Evolutionary conservation across 2,797 vertebrate species (phyloP), one percentile per base, ranked within the genome.

Genomic region (Chelmon rostratus): DNA sequence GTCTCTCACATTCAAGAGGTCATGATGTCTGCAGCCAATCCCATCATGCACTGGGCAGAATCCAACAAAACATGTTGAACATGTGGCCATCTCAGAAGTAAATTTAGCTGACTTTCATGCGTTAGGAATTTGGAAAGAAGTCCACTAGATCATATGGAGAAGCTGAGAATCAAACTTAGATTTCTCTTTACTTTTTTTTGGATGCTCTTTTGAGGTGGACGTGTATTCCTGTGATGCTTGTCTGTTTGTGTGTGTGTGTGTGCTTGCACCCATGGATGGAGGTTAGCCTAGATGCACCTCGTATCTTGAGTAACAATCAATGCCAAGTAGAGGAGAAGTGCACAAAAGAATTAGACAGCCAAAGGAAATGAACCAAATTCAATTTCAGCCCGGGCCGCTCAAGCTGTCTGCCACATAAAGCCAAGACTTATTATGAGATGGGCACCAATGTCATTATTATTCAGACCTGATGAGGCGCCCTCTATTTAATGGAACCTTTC

Each of bases 281-380:
- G 86, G 81, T 82, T 84, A 52, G 66, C 90, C 91, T 92, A 91
- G 94, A 92, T 94, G 90, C 87, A 89, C 87, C 89, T 83, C 75
- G 90, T 92, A 94, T 94, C 92, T 88, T 89, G 86, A 79, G 64
- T 78, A 89, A 28, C 86, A 91, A 96, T 95, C 91, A 92, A 95
- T 94, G 91, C 77, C 67, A 74, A 84, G 88, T 73, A 84, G 58
- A 91, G 84, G 86, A 90, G 84, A 62, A 78, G 85, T 80, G 83
- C 88, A 93, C 91, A 94, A 94, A 94, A 90, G 91, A 92, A 92
- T 90, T 89, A 92, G 88, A 85, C 88, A 87, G 82, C 87, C 66
- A 84, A 88, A 89, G 83, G 92, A 94, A 94, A 96, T 90, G 73
- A 92, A 93, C 88, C 90, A 91, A 94, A 95, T 92, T 94, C 85